A percentile compares a stretch with the other conserved stretches of the same genome.
Evolutionary conservation across 1,140 invertebrate species (phyloP).

Genomic region (Gryon sp.): DNA sequence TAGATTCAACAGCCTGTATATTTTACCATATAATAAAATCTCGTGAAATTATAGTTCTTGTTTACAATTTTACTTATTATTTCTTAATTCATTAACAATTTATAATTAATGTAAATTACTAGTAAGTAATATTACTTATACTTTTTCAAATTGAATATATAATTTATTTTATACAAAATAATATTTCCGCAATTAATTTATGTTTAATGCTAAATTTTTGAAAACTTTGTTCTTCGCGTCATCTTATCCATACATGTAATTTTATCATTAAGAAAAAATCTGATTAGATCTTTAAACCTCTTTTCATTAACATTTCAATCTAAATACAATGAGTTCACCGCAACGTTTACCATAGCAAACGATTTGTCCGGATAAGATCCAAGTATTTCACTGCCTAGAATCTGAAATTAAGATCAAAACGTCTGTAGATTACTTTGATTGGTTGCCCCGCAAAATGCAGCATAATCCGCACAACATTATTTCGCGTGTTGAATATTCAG

Average conservation of each 20-base stretch:
- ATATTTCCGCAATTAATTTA: no score
- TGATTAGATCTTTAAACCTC: not conserved
- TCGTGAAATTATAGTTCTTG: no score
- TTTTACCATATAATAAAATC: no score
- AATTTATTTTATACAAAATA: no score
- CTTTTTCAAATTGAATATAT: no score
- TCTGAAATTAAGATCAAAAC: conserved; percentile 23
- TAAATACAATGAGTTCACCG: not conserved
- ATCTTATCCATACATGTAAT: not conserved
- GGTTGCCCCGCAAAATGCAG: conserved; percentile 1
- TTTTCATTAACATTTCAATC: conserved; percentile 10
- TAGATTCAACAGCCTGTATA: no score
- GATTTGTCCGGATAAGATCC: not conserved
- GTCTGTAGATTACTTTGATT: conserved; percentile 21
- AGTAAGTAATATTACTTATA: no score
- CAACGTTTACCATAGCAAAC: not conserved
- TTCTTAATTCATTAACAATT: no score
- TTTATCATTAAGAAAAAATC: not conserved
- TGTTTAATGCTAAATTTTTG: no score
- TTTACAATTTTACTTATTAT: no score
- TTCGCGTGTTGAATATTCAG: conserved; percentile 21
- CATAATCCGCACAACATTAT: conserved; percentile 15
- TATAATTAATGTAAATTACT: no score
- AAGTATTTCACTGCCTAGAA: not conserved
- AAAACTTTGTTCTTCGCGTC: no score